phyloP scores from a whole-genome alignment of 2,888 invertebrate species.

The Drosophila neotestacea region DNA sequence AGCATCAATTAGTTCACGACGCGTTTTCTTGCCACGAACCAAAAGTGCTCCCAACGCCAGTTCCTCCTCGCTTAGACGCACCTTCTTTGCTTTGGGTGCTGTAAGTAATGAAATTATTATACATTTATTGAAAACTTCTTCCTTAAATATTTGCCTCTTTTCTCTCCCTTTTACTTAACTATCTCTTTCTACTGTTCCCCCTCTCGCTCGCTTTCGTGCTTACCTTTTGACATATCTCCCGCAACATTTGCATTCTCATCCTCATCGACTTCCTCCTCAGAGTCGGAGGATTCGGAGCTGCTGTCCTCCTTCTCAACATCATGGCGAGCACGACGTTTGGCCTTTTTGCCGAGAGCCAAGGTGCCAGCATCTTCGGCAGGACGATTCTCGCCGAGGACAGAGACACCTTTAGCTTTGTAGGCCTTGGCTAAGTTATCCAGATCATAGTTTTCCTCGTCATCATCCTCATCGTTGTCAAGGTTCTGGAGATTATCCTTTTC shows the following conservation, averaged over 20 bases:
- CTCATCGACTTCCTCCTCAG: slow-evolving; percentile 73
- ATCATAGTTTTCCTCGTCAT: slow-evolving; percentile 95
- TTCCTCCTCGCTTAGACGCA: slow-evolving; percentile 93
- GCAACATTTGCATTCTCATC: slow-evolving; percentile 49
- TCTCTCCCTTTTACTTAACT: not conserved
- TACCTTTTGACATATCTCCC: slow-evolving; percentile 72
- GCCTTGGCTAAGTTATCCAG: slow-evolving; percentile 91
- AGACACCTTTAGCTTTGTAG: slow-evolving; percentile 90
- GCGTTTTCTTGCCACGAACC: slow-evolving; percentile 95
- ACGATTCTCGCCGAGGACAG: slow-evolving; percentile 82
- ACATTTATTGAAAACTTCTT: not conserved
- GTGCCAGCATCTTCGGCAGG: slow-evolving; percentile 10
- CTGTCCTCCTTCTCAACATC: slow-evolving; percentile 58
- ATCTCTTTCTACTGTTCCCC: not conserved
- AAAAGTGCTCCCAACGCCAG: slow-evolving; percentile 96
- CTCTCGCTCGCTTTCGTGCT: slow-evolving; percentile 6
- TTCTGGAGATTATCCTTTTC: slow-evolving; percentile 93
- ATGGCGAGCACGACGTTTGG: slow-evolving; percentile 82
- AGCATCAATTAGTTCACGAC: slow-evolving; percentile 94
- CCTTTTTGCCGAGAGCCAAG: slow-evolving; percentile 80
- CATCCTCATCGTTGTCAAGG: slow-evolving; percentile 89
- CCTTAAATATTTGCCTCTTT: not conserved
- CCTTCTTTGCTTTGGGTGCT: slow-evolving; percentile 86
- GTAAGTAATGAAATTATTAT: not conserved
- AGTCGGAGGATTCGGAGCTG: slow-evolving; percentile 74